Evolutionary conservation across 1,140 invertebrate species (phyloP).

Genomic region (Ladona fulva): DNA sequence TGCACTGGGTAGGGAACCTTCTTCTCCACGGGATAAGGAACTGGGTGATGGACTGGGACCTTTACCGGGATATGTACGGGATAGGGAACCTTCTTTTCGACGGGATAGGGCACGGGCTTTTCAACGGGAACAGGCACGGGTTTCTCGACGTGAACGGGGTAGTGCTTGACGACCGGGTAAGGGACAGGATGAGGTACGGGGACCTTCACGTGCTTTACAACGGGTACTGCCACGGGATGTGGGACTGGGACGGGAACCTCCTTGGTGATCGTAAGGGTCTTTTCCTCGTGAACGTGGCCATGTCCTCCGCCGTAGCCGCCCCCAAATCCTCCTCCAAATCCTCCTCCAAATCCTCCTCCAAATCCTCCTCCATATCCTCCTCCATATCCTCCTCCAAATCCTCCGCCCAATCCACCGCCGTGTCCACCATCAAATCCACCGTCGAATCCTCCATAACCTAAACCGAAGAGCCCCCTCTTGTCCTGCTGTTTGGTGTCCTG

Average conservation of each 20-base stretch:
- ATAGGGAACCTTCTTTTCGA: background rate
- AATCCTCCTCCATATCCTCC: background rate
- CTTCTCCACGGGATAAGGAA: background rate
- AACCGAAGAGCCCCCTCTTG: background rate
- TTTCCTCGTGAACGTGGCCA: background rate
- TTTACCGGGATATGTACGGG: background rate
- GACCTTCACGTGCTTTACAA: background rate
- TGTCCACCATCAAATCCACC: background rate
- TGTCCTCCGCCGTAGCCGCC: background rate
- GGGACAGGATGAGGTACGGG: background rate
- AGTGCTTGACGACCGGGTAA: background rate
- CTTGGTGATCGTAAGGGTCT: background rate
- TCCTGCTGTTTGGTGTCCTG: background rate
- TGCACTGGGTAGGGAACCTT: constrained; percentile 19
- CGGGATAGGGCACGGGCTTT: background rate
- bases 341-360: background rate
- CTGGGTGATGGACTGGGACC: constrained; percentile 14
- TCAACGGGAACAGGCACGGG: background rate
- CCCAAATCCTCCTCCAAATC: background rate
- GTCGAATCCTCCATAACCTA: background rate
- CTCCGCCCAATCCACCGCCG: background rate
- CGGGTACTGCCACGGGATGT: background rate
- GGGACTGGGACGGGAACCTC: too few relatives aligned
- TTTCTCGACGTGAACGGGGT: background rate
- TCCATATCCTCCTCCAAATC: background rate